Conservation (phyloP, 1,140 invertebrate genomes). For the Dendroctonus ponderosae region DNA sequence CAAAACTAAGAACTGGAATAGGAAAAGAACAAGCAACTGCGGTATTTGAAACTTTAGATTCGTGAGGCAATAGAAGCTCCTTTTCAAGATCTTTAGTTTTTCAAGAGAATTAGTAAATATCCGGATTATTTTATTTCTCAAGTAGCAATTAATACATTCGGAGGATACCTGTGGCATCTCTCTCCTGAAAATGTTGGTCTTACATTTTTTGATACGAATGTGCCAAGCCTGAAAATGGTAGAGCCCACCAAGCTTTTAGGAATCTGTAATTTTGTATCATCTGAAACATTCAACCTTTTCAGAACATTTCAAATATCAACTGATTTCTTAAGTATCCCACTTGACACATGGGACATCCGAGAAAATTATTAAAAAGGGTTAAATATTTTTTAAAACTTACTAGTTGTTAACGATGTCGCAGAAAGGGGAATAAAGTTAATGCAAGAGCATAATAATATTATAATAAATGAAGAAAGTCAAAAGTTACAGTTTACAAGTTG, state of each 20-base stretch:
- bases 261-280: background rate
- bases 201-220: background rate
- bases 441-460: conserved; percentile 46
- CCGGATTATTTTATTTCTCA: conserved; percentile 18
- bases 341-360: background rate
- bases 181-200: background rate
- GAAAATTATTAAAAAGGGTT: background rate
- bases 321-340: conserved; percentile 14
- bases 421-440: conserved; percentile 49
- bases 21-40: conserved; percentile 32
- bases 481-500: conserved; percentile 43
- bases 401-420: conserved; percentile 43
- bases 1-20: conserved; percentile 34
- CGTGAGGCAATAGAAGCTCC: conserved; percentile 17
- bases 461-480: conserved; percentile 40
- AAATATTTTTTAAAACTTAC: background rate
- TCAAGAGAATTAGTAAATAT: conserved; percentile 13
- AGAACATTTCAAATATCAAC: background rate
- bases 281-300: background rate
- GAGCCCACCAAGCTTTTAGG: background rate
- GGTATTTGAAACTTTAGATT: conserved; percentile 20
- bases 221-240: background rate
- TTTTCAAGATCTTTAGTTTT: background rate
- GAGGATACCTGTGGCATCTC: conserved; percentile 4
- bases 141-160: conserved; percentile 14